Evolutionary conservation across 2,113 vertebrate genomes (phyloP).

Genomic region (Gallinago jamesoni): DNA sequence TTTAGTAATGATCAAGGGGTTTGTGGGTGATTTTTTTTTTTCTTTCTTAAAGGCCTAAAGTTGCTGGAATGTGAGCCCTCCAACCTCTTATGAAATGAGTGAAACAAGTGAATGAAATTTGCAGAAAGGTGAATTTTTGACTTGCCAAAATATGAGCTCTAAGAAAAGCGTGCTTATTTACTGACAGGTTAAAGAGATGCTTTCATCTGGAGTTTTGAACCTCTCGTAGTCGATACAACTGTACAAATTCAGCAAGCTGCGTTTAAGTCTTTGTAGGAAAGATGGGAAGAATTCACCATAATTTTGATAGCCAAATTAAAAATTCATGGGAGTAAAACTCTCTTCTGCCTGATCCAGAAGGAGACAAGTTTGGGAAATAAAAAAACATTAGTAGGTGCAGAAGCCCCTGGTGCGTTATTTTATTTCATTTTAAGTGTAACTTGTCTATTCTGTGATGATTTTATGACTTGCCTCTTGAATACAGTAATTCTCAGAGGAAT

Average conservation of each 20-base stretch:
- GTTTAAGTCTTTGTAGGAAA: not conserved
- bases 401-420: not conserved
- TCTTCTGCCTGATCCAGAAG: not conserved
- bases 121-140: not conserved
- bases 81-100: not conserved
- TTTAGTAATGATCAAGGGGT: not conserved
- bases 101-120: not conserved
- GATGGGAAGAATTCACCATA: not conserved
- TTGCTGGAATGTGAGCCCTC: not conserved
- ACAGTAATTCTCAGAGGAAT: constrained; percentile 40
- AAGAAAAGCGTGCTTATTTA: not conserved
- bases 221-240: not conserved
- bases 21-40: not conserved
- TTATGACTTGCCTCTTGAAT: constrained; percentile 50
- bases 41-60: not conserved
- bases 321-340: constrained; percentile 1
- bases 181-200: not conserved
- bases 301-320: constrained; percentile 28
- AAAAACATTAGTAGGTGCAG: constrained; percentile 10
- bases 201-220: not conserved
- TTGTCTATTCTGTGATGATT: constrained; percentile 49
- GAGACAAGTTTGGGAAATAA: constrained; percentile 3
- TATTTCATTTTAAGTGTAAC: constrained; percentile 46
- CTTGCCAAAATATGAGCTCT: not conserved
- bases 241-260: not conserved